Percentiles rank a stretch among this genome's conserved stretches.
Conservation (phyloP, 2,113 vertebrate genomes). For the Clarias batrachus region DNA sequence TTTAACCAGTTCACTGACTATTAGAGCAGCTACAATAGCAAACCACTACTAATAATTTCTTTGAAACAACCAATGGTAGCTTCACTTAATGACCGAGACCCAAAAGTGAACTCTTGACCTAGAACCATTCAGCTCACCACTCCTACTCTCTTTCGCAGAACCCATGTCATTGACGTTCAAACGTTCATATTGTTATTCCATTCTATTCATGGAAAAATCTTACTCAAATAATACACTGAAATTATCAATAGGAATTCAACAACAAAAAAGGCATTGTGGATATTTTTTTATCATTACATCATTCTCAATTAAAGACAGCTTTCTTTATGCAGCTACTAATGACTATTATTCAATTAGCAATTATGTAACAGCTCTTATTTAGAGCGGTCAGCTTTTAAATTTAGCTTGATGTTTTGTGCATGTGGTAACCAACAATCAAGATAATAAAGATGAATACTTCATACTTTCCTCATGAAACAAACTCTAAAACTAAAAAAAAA, state of each 20-base stretch:
- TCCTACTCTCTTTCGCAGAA: background rate
- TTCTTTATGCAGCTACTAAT: background rate
- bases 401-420: too few species aligned
- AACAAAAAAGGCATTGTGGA: too few species aligned
- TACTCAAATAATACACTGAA: background rate
- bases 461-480: too few species aligned
- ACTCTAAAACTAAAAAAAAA: too few species aligned
- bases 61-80: background rate
- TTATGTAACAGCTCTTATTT: too few species aligned
- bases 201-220: background rate
- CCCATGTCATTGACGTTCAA: background rate
- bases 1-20: background rate
- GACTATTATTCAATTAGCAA: too few species aligned
- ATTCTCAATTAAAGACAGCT: background rate
- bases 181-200: background rate
- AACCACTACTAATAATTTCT: constrained; percentile 10
- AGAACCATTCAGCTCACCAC: background rate
- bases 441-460: too few species aligned
- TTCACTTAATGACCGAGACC: constrained; percentile 13
- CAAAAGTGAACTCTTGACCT: background rate
- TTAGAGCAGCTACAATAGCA: background rate
- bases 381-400: too few species aligned
- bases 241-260: background rate
- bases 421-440: too few species aligned
- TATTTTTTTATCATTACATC: background rate